These are phyloP conservation scores for Tetrao urogallus DNA, from an alignment of 2,113 vertebrate species.

Conservation along the genomic window DNA sequence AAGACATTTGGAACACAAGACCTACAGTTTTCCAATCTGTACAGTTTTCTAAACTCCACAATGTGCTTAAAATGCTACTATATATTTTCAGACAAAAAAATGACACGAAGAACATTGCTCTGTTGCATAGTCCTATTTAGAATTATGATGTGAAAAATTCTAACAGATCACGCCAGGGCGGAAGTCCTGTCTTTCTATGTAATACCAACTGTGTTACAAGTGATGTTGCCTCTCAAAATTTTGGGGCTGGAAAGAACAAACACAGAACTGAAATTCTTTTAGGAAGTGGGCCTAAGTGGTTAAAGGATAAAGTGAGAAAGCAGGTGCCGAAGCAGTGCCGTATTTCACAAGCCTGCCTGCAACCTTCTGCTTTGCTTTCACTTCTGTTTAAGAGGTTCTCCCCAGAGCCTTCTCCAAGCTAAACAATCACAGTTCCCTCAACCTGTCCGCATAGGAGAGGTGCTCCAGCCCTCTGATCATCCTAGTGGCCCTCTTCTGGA, in stretches of 20 bases:
- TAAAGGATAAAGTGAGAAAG: neutral
- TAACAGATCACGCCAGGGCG: neutral
- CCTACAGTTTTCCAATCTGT: neutral
- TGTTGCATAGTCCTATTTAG: neutral
- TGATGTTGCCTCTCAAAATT: neutral
- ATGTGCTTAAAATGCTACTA: neutral
- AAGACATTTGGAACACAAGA: neutral
- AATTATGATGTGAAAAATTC: neutral
- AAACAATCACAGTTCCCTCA: no score
- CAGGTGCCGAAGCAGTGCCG: no score
- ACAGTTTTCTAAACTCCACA: neutral
- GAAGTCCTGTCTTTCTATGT: neutral
- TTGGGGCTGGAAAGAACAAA: neutral
- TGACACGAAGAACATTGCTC: neutral
- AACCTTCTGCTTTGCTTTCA: neutral
- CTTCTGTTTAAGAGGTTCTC: neutral
- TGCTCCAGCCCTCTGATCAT: no score
- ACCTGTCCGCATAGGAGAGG: no score
- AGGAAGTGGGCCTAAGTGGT: neutral
- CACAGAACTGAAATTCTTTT: neutral
- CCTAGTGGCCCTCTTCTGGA: no score
- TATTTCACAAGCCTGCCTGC: neutral
- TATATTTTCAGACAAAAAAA: neutral
- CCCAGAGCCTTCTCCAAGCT: no score
- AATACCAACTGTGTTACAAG: neutral